These are phyloP conservation scores for Orestias chungarensis DNA, from an alignment of 2,797 vertebrate genomes.

Conservation along the genomic window DNA sequence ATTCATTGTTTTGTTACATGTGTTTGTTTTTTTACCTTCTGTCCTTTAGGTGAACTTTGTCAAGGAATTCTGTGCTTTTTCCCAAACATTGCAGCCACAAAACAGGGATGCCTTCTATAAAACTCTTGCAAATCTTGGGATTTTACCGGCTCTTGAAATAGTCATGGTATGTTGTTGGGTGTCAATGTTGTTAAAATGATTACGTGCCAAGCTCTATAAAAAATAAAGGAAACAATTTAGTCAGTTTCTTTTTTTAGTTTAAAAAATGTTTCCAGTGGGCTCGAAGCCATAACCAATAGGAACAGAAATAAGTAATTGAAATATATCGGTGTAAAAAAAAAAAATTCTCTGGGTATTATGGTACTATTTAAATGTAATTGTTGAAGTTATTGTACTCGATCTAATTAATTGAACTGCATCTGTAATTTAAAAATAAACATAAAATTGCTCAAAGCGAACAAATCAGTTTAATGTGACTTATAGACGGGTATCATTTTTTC, in stretches of 20 bases:
- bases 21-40: background rate
- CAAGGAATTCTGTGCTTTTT: conserved; percentile 97
- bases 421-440: background rate
- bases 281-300: background rate
- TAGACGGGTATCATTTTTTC: background rate
- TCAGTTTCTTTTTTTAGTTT: background rate
- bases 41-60: conserved; percentile 91
- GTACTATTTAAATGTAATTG: background rate
- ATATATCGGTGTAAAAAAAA: background rate
- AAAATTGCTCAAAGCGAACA: background rate
- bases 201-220: background rate
- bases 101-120: conserved; percentile 97
- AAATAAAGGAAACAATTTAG: background rate
- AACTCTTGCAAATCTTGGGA: conserved; percentile 94
- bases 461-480: background rate
- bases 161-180: conserved; percentile 86
- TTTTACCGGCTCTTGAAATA: conserved; percentile 96
- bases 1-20: background rate
- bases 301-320: background rate
- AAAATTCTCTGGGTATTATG: background rate
- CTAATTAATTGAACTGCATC: background rate
- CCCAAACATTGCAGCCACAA: conserved; percentile 95
- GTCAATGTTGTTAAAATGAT: background rate
- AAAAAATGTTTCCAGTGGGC: too few relatives aligned
- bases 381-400: background rate